These are phyloP conservation scores for Limosa lapponica DNA, from an alignment of 2,797 vertebrate genomes.

Conservation along the genomic window DNA sequence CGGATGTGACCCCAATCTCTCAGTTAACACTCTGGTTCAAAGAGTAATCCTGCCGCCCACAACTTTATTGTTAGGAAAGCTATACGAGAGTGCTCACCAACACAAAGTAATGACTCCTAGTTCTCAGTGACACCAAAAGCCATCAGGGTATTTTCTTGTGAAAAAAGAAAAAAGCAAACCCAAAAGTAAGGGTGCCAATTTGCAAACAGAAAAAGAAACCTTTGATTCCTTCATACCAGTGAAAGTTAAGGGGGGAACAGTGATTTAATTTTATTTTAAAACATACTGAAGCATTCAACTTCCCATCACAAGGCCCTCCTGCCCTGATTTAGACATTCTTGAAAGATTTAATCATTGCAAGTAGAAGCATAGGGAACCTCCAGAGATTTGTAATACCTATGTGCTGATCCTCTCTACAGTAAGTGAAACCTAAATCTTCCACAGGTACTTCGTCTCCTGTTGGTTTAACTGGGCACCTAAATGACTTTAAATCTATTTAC, in stretches of 20 bases:
- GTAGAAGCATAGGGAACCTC: neutral
- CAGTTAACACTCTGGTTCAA: constrained; percentile 14
- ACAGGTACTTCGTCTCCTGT: neutral
- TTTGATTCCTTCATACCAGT: neutral
- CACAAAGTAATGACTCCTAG: neutral
- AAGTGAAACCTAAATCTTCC: neutral
- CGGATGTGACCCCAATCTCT: neutral
- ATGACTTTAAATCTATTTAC: neutral
- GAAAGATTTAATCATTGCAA: neutral
- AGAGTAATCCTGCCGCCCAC: neutral
- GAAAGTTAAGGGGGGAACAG: neutral
- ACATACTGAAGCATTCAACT: neutral
- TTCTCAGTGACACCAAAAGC: neutral
- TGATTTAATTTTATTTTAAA: neutral
- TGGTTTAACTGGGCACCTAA: neutral
- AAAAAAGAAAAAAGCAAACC: neutral
- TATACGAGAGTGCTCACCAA: neutral
- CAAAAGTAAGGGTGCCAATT: neutral
- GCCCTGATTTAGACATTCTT: neutral
- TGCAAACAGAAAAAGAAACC: neutral
- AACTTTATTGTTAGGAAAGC: neutral
- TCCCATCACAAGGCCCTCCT: neutral
- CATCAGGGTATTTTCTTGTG: neutral
- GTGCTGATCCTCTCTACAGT: neutral
- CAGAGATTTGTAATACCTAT: neutral